Base-by-base conservation (phyloP, 1,140 invertebrate genomes). In the Drosophila sp. region DNA sequence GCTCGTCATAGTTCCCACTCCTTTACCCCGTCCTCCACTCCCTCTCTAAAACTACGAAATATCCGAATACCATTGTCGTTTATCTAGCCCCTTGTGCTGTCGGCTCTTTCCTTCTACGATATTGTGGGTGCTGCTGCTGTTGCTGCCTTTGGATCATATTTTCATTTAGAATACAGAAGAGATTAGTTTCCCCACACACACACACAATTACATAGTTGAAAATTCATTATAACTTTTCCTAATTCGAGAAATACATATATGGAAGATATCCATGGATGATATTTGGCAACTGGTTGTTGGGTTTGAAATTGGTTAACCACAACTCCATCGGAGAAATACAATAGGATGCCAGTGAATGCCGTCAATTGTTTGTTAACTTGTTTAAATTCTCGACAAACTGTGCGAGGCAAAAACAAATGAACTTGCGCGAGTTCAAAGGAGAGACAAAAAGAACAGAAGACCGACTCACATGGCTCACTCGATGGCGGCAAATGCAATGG, bases 1-100 rank as follows among this genome's bases (percentile, higher is more conserved):
- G 7, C 27, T 17, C 33, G n/a, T 30, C 29, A 10, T 7, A 27
- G 25, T 10, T 40, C 17, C 27, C 47, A 29, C 58, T 57, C 61
- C 76, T 77, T 77, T 60, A 66, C 74, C 71, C 67, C 44, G n/a
- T n/a, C 35, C 57, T 72, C 57, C 35, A 29, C 29, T 8, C 30
- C 38, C 60, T 68, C 62, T 71, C 71, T 67, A 76, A 80, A 81
- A 17, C 7, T 50, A 80, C 70, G 64, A 80, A 81, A 80, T 80
- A 76, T 78, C 79, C 66, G 70, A 78, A 61, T 64, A 25, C 63
- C 70, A 73, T 70, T 81, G 62, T 66, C 70, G 69, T 65, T 70
- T 81, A 81, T 81, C 73, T 57, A 35, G 57, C 56, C 38, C 23
- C 54, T 35, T 6, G 8, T 6, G 8, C 33, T 50, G 30, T 47